These are phyloP conservation scores for Cephus pygmeus DNA, from an alignment of 2,888 invertebrate genomes.

Conservation along the genomic window DNA sequence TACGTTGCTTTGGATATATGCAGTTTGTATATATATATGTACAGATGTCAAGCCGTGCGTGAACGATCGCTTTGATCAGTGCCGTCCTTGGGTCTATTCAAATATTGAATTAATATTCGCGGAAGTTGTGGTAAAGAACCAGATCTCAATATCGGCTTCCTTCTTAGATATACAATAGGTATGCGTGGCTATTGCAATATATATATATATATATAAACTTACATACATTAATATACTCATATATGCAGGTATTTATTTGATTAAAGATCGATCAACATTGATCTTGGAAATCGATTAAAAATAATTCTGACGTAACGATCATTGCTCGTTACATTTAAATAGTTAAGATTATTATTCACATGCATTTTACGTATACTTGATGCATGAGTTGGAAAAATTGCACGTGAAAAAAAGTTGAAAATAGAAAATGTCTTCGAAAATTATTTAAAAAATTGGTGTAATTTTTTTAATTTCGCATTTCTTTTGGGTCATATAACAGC, in stretches of 20 bases:
- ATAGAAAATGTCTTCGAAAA: neutral
- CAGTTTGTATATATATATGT: no score
- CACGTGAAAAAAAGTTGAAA: neutral
- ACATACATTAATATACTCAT: neutral
- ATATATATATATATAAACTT: neutral
- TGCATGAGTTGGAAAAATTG: neutral
- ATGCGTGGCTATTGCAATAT: neutral
- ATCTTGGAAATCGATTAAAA: neutral
- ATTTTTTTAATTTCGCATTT: neutral
- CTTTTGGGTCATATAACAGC: neutral
- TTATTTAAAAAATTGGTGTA: neutral
- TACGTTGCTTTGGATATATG: no score
- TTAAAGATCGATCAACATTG: neutral
- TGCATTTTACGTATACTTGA: neutral
- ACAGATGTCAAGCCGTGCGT: neutral
- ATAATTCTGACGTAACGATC: neutral
- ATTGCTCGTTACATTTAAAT: neutral
- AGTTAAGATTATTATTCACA: neutral
- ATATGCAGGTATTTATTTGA: neutral
- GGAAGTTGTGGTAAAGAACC: slow-evolving; percentile 20
- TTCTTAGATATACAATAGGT: neutral
- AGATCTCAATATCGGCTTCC: slow-evolving; percentile 15
- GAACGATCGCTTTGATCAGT: slow-evolving; percentile 1
- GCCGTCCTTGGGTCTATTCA: slow-evolving; percentile 19
- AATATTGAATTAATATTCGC: slow-evolving; percentile 15